Evolutionary conservation across 35 echinoderm and acorn worm species (phyloP).

Genomic region (Stichopus chloronotus): DNA sequence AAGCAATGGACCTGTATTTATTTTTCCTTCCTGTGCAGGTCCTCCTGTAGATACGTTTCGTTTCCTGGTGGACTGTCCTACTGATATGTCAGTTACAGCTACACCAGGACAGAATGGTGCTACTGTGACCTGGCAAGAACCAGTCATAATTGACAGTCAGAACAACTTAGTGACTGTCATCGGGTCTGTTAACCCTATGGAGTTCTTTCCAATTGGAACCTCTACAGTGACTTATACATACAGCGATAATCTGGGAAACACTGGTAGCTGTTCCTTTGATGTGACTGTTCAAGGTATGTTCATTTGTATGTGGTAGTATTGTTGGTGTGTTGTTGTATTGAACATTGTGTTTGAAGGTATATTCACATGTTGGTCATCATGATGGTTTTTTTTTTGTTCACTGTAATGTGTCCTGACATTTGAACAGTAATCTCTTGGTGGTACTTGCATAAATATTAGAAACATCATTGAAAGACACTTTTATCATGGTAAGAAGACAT

Average conservation of each 20-base stretch:
- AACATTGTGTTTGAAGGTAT: neutral
- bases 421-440: too few relatives aligned
- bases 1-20: neutral
- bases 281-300: slow-evolving; percentile 42
- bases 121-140: slow-evolving; percentile 31
- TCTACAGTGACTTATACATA: slow-evolving; percentile 39
- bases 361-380: neutral
- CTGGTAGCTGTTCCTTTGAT: slow-evolving; percentile 34
- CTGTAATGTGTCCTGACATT: neutral
- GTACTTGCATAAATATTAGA: too few relatives aligned
- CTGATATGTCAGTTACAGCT: neutral
- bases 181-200: neutral
- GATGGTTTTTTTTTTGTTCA: neutral
- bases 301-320: neutral
- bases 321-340: neutral
- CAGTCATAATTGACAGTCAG: slow-evolving; percentile 39
- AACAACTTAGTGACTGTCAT: neutral
- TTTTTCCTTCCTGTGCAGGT: neutral
- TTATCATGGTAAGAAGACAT: too few relatives aligned
- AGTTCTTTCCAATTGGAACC: neutral
- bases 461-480: too few relatives aligned
- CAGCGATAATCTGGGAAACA: slow-evolving; percentile 25
- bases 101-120: slow-evolving; percentile 26
- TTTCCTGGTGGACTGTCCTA: slow-evolving; percentile 31
- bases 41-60: slow-evolving; percentile 6